A percentile compares a stretch with the other conserved stretches of the same genome.
Conservation (phyloP, 2,113 vertebrate species). For the Orthonyx spaldingii region DNA sequence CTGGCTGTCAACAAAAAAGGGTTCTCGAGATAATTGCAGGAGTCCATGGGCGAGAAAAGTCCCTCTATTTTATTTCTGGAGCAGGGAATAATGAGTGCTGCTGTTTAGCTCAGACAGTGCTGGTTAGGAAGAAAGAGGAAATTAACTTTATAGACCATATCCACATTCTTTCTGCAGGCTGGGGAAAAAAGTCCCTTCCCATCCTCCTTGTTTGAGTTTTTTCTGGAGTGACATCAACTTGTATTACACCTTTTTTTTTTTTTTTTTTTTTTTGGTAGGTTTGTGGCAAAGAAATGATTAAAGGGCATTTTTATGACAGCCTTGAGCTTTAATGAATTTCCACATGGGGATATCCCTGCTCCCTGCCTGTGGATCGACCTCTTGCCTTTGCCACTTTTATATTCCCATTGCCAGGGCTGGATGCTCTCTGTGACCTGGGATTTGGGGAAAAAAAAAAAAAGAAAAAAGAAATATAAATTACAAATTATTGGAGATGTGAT, state of each 20-base stretch:
- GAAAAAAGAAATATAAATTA: neutral
- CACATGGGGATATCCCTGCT: accelerated
- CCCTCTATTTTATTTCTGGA: neutral
- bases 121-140: conserved; percentile 51
- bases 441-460: accelerated
- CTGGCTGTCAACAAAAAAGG: neutral
- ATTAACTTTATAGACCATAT: neutral
- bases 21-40: conserved; percentile 26
- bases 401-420: neutral
- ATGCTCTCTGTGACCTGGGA: neutral
- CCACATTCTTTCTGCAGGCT: neutral
- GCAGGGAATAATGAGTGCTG: neutral
- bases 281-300: neutral
- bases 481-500: accelerated
- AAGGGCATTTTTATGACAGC: neutral
- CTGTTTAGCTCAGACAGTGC: neutral
- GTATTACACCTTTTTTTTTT: neutral
- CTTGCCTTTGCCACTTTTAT: neutral
- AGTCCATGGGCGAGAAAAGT: neutral
- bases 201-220: neutral
- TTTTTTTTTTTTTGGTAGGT: neutral
- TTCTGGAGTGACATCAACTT: neutral
- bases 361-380: neutral
- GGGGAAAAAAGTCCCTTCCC: conserved; percentile 26
- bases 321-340: neutral